Base-by-base conservation (phyloP, 2,113 vertebrate species). In the Origma solitaria region DNA sequence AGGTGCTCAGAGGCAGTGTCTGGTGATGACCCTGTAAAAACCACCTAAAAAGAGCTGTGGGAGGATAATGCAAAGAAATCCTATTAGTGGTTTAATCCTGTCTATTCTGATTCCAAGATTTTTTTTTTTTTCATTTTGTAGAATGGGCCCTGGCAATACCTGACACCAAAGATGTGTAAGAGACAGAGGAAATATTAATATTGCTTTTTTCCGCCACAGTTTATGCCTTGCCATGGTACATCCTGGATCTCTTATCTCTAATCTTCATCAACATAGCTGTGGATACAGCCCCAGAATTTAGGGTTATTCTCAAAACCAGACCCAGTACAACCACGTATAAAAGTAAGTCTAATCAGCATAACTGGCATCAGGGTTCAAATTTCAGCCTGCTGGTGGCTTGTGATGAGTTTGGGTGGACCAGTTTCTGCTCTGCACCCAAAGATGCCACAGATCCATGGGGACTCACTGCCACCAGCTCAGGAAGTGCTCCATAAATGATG, bases 361-460 rank as follows among this genome's bases (percentile, higher is more conserved):
- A 38, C 7, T 80, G 10, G 4, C 51, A 77, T 37, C 44, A 71
- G 27, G 6, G 15, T 33, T 72, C 35, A 54, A 28, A 70, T 42
- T 47, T 73, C 42, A 64, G 19, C 51, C 16, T 5, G 18, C 8
- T 61, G 40, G 56, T 0, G 0, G 9, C 23, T 80, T 0, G 1
- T 47, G 33, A 16, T 70, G 54, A 50, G 33, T 56, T 79, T 7
- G 5, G n/a, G n/a, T 1, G 15, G 65, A 47, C 6, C 21, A 25
- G 6, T 50, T 70, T 60, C 33, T 57, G 19, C 45, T 18, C 42
- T 82, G 42, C 27, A 77, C 60, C 88, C 45, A 24, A 18, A 33
- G 72, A 14, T 66, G 91, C 47, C 86, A 30, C 47, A 58, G 56
- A 51, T 3, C 31, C 22, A 3, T 0, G 0, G 6, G 84, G 56